Evolutionary conservation across 1,140 invertebrate species (phyloP).

Genomic region (Phymorhynchus buccinoides): DNA sequence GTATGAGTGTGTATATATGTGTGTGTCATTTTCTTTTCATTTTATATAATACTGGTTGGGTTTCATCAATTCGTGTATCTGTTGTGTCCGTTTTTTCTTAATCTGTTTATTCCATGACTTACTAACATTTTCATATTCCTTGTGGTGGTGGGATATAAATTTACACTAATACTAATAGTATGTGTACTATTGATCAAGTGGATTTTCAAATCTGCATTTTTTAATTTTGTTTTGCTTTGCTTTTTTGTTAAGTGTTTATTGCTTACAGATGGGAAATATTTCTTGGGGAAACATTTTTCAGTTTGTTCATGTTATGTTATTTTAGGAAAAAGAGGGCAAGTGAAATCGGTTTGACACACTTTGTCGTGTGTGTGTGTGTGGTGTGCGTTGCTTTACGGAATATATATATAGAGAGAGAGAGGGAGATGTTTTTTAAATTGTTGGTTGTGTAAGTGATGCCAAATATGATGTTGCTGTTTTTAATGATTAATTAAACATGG

Average conservation of each 20-base stretch:
- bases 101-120: background rate
- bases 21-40: background rate
- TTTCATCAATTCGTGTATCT: background rate
- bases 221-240: background rate
- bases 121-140: background rate
- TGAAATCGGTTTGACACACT: background rate
- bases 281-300: no score
- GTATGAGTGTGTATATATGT: background rate
- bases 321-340: background rate
- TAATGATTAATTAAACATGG: no score
- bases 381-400: no score
- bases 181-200: background rate
- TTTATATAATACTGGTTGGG: background rate
- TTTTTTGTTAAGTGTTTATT: background rate
- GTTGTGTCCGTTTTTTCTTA: background rate
- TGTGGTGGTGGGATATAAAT: background rate
- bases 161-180: background rate
- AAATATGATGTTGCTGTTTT: no score
- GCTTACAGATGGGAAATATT: background rate
- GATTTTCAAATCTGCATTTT: background rate
- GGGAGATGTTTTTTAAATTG: no score
- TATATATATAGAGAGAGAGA: no score
- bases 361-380: background rate
- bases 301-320: background rate
- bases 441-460: no score